Base-by-base conservation (phyloP, 1,140 invertebrate genomes). In the Pseudomyrmex pallidus region DNA sequence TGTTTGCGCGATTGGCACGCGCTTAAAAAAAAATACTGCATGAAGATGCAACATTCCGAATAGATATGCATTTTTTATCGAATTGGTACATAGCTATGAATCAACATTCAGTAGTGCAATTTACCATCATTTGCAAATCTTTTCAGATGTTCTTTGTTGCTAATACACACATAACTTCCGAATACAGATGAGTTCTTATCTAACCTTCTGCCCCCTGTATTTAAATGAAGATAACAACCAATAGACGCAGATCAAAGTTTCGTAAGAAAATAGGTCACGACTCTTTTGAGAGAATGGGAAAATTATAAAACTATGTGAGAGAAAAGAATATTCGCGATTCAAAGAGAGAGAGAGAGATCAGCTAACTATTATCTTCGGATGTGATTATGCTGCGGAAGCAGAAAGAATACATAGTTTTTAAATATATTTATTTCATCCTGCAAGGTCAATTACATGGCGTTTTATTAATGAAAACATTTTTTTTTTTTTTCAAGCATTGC, bases 131-230 rank as follows among this genome's bases (percentile, higher is more conserved):
- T 63, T 7, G 17, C 70, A 17, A 74, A 82, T 74, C 17, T 64
- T 12, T 63, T 82, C 48, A 57, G 54, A 63, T 63, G 48, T 74
- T 63, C 50, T 74, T 74, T 62, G 70, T 62, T 46, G 22, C 17
- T 44, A 70, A 22, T 56, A 46, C 56, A 77, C 72, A 35, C 77
- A 44, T 57, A 57, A 57, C 73, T 62, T 84, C 78, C 74, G 72
- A 82, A 74, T 84, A 77, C 66, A 89, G 74, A 84, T 89, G 72
- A 74, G 56, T 64, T 87, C 76, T 90, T 90, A 89, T 89, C 88
- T 89, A 86, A 90, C 88, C 89, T 84, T 67, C 54, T 88, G 88
- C 77, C 83, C 86, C 62, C 84, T 82, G 77, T 17, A 89, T 88
- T 84, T 88, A 90, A 86, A 72, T 66, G 63, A 59, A 86, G 89